phyloP scores from a whole-genome alignment of 1,140 invertebrate genomes.

The Schlechtendalia chinensis region DNA sequence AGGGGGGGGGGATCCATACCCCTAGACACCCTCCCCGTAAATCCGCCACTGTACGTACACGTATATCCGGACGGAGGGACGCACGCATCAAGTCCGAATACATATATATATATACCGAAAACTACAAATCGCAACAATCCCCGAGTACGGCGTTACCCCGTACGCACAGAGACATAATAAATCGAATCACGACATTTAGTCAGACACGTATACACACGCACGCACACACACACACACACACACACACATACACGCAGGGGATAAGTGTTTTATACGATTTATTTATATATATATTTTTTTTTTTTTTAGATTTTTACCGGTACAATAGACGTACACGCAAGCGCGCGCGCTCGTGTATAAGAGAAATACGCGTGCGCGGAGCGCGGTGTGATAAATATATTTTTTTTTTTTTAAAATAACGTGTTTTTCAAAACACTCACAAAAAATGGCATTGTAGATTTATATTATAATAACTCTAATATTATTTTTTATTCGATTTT shows the following conservation, averaged over 20 bases:
- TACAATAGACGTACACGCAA: background rate
- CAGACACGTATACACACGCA: background rate
- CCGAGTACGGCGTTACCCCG: background rate
- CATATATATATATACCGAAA: background rate
- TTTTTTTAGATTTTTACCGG: conserved; percentile 23
- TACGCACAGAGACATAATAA: conserved; percentile 2
- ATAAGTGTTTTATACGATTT: background rate
- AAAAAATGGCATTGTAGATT: conserved; percentile 40
- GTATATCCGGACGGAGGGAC: too few relatives aligned
- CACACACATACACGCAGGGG: conserved; percentile 8
- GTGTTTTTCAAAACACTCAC: background rate
- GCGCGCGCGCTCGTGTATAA: background rate
- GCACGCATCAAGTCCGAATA: too few relatives aligned
- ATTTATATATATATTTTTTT: too few relatives aligned
- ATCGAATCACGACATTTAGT: background rate
- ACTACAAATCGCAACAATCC: background rate
- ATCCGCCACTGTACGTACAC: too few relatives aligned
- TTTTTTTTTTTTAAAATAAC: conserved; percentile 3
- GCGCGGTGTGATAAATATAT: too few relatives aligned
- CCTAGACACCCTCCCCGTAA: too few relatives aligned
- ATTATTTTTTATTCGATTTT: conserved; percentile 38
- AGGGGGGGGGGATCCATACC: too few relatives aligned
- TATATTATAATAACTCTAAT: conserved; percentile 11
- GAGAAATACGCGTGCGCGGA: background rate
- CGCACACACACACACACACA: background rate